Evolutionary conservation across 2,888 invertebrate genomes (phyloP).

Genomic region (Mythimna albipuncta): DNA sequence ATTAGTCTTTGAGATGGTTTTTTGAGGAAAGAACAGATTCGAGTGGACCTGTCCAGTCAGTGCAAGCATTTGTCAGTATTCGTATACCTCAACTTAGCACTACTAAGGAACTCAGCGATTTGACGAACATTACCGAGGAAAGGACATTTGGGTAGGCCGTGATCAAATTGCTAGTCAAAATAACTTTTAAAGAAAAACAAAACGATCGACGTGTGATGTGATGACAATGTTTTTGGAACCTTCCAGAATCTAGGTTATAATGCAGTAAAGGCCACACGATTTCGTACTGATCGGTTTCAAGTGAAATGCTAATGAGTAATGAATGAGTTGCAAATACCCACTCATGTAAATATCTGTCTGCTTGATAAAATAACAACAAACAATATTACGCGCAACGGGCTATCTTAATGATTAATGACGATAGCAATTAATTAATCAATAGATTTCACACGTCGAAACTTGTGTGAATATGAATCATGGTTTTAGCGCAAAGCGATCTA

Average conservation of each 20-base stretch:
- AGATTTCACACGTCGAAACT: constrained; percentile 8
- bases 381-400: constrained; percentile 13
- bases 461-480: constrained; percentile 10
- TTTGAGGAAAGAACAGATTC: no score
- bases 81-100: no score
- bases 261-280: constrained; percentile 19
- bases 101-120: no score
- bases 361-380: constrained; percentile 39
- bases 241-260: not conserved
- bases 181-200: no score
- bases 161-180: no score
- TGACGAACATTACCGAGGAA: no score
- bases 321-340: constrained; percentile 23
- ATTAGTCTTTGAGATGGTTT: no score
- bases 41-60: no score
- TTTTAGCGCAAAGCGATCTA: constrained; percentile 4
- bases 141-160: no score
- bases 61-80: no score
- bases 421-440: constrained; percentile 15
- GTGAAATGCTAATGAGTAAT: constrained; percentile 34
- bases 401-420: constrained; percentile 11
- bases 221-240: constrained; percentile 1
- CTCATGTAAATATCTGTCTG: constrained; percentile 1
- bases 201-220: no score
- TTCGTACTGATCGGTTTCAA: constrained; percentile 4